Percentiles rank a stretch among this genome's conserved stretches.
Conservation (phyloP, 2,888 invertebrate species). For the Heliconius charithonia region DNA sequence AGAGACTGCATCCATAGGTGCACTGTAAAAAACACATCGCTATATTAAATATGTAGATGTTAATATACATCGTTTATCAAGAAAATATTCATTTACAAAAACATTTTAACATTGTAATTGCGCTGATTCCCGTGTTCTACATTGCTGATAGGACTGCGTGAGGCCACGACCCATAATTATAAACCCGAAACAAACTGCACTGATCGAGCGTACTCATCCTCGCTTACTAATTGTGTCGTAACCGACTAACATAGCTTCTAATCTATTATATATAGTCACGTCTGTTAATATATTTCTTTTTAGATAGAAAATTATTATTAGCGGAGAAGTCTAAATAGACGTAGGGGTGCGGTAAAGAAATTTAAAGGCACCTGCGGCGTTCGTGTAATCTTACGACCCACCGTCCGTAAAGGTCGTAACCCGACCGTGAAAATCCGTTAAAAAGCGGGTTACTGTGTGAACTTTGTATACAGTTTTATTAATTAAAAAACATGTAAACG, state of each 20-base stretch:
- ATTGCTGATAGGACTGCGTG: slow-evolving; percentile 64
- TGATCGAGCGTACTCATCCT: slow-evolving; percentile 61
- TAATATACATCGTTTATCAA: not conserved
- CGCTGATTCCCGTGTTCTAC: slow-evolving; percentile 51
- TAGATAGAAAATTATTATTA: not conserved
- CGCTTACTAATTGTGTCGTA: slow-evolving; percentile 63
- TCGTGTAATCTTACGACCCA: slow-evolving; percentile 58
- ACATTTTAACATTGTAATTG: not conserved
- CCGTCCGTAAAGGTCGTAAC: slow-evolving; percentile 66
- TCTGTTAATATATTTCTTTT: not conserved
- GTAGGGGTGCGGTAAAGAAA: slow-evolving; percentile 31
- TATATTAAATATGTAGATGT: not conserved
- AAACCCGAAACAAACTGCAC: slow-evolving; percentile 75
- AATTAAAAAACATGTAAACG: not conserved
- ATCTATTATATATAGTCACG: not conserved
- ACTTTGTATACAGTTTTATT: slow-evolving; percentile 5
- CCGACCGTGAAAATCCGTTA: slow-evolving; percentile 79
- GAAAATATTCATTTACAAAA: slow-evolving; percentile 1
- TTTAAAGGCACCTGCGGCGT: slow-evolving; percentile 62
- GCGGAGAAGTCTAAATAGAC: not conserved
- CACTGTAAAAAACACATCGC: slow-evolving; percentile 85
- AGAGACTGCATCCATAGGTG: slow-evolving; percentile 89
- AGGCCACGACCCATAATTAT: slow-evolving; percentile 77
- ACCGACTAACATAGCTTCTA: slow-evolving; percentile 10
- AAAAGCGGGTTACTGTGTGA: slow-evolving; percentile 47